Percentiles rank a stretch among this genome's conserved stretches.
Evolutionary conservation across 1,140 invertebrate species (phyloP).

Genomic region (Drosophila sproati): DNA sequence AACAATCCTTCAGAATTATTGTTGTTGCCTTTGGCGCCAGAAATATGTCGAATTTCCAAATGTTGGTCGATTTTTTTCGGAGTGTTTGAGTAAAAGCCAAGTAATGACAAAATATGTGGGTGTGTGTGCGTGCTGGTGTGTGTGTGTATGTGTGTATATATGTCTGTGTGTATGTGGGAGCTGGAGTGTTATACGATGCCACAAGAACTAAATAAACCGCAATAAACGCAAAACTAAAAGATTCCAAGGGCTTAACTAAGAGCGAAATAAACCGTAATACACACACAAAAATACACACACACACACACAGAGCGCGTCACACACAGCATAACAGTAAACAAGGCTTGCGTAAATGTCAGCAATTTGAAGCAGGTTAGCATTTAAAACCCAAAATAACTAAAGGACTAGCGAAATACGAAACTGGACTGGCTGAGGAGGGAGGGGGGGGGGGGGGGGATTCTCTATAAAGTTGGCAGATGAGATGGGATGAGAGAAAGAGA

Average conservation of each 20-base stretch:
- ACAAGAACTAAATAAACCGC: conserved; percentile 1
- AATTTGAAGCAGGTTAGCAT: conserved; percentile 28
- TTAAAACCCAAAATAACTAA: conserved; percentile 19
- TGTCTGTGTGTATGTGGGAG: neutral
- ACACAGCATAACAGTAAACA: conserved; percentile 4
- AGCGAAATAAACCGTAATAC: conserved; percentile 22
- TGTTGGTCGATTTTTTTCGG: no score
- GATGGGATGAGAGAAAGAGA: neutral
- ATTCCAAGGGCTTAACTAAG: conserved; percentile 17
- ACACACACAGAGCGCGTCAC: neutral
- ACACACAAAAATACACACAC: conserved; percentile 3
- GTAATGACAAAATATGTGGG: conserved; percentile 7
- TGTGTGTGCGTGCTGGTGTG: no score
- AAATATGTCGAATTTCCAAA: no score
- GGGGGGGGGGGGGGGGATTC: neutral
- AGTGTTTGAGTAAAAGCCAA: conserved; percentile 5
- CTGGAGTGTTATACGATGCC: neutral
- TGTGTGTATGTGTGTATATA: no score
- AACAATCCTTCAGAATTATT: no score
- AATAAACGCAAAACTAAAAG: conserved; percentile 16
- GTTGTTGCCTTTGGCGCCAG: no score
- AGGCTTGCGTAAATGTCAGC: conserved; percentile 36
- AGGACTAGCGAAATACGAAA: conserved; percentile 1
- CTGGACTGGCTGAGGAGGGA: neutral
- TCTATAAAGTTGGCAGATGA: no score